These are phyloP conservation scores for Cylindroiulus punctatus DNA, from an alignment of 2,888 invertebrate genomes.

Conservation along the genomic window DNA sequence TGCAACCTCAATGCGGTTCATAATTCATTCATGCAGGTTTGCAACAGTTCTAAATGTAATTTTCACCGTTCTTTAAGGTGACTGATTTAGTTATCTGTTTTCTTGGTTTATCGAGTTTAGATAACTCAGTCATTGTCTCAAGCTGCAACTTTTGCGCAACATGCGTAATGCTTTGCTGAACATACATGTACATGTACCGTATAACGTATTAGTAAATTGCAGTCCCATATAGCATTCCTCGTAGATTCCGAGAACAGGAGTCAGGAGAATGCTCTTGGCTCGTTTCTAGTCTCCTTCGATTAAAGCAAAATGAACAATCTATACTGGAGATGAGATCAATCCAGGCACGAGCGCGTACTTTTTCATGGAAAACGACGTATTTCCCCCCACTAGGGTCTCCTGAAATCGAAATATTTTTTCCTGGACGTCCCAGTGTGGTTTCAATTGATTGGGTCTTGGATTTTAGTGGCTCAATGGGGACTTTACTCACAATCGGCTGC, in stretches of 20 bases:
- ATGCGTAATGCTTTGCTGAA: no score
- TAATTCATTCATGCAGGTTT: no score
- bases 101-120: no score
- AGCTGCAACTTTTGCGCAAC: no score
- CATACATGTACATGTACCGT: not conserved
- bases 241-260: not conserved
- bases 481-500: constrained; percentile 27
- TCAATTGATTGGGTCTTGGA: constrained; percentile 27
- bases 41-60: no score
- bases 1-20: no score
- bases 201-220: not conserved
- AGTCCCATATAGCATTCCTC: not conserved
- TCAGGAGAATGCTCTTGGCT: not conserved
- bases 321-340: not conserved
- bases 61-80: no score
- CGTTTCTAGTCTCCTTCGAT: not conserved
- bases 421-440: constrained; percentile 21
- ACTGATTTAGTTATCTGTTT: no score
- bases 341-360: not conserved
- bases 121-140: no score
- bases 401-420: constrained; percentile 8
- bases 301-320: constrained; percentile 19
- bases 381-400: not conserved
- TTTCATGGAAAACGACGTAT: constrained; percentile 11
- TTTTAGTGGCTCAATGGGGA: constrained; percentile 27